Evolutionary conservation across 2,888 invertebrate genomes (phyloP).

Genomic region (Tanytarsus gracilentus): DNA sequence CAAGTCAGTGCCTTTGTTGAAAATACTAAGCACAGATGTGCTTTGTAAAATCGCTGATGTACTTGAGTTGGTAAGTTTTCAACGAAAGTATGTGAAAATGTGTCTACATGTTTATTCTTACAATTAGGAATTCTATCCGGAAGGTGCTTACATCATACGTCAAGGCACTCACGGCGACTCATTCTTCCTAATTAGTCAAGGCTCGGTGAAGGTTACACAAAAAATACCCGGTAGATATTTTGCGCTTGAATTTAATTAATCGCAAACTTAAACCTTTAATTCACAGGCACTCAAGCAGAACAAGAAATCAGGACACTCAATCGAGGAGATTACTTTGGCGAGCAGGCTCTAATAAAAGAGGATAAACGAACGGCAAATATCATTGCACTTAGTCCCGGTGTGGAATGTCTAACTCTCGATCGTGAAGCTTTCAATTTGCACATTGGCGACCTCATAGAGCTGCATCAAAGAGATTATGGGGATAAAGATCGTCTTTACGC

Average conservation of each 20-base stretch:
- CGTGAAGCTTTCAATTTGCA: slow-evolving; percentile 65
- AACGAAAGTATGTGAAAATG: not conserved
- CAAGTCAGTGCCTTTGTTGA: slow-evolving; percentile 68
- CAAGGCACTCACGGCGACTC: slow-evolving; percentile 84
- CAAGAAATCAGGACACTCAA: slow-evolving; percentile 59
- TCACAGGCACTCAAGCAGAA: slow-evolving; percentile 43
- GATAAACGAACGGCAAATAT: slow-evolving; percentile 86
- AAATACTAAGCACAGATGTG: slow-evolving; percentile 60
- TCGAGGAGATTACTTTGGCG: slow-evolving; percentile 81
- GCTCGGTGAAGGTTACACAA: slow-evolving; percentile 66
- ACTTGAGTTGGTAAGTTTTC: slow-evolving; percentile 61
- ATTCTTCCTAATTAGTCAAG: slow-evolving; percentile 82
- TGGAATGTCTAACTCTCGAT: slow-evolving; percentile 80
- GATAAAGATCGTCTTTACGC: slow-evolving; percentile 49
- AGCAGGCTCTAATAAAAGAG: slow-evolving; percentile 76
- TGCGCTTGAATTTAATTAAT: slow-evolving; percentile 34
- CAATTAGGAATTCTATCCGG: slow-evolving; percentile 66
- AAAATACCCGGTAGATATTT: slow-evolving; percentile 47
- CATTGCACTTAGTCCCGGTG: slow-evolving; percentile 73
- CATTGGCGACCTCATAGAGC: slow-evolving; percentile 65
- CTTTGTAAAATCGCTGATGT: slow-evolving; percentile 80
- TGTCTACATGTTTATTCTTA: slow-evolving; percentile 33
- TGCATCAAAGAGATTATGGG: slow-evolving; percentile 65
- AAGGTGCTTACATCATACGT: slow-evolving; percentile 69
- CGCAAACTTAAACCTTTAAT: slow-evolving; percentile 31